These are phyloP conservation scores for Muntiacus reevesi DNA, from an alignment of 2,113 vertebrate species.

Conservation along the genomic window DNA sequence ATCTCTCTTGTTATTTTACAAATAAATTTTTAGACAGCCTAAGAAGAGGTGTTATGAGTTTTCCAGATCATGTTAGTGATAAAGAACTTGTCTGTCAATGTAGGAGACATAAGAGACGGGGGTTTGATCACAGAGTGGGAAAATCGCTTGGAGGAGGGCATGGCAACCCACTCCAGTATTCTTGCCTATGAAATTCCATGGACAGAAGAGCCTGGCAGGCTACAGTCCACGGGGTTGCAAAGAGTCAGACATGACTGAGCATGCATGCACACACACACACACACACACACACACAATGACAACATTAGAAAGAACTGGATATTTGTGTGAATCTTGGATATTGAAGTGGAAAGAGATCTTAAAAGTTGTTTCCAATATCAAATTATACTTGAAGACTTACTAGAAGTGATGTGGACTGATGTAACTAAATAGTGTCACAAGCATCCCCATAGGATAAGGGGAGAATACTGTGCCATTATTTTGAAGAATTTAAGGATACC, in stretches of 20 bases:
- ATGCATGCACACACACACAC: fast-evolving
- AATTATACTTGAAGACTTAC: background rate
- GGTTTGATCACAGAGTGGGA: background rate
- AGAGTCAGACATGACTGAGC: background rate
- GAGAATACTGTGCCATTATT: background rate
- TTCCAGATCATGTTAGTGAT: background rate
- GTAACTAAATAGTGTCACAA: background rate
- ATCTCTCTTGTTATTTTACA: background rate
- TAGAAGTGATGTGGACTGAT: background rate
- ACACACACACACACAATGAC: background rate
- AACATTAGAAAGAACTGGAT: background rate
- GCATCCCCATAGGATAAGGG: background rate
- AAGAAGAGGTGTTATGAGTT: background rate
- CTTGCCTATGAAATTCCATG: background rate
- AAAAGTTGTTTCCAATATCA: background rate
- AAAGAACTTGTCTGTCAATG: background rate
- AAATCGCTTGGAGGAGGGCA: background rate
- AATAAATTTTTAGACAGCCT: background rate
- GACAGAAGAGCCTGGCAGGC: background rate
- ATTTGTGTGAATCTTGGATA: background rate
- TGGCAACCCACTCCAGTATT: background rate
- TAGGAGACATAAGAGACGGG: background rate
- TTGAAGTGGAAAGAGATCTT: background rate
- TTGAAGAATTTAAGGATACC: background rate
- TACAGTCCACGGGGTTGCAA: background rate